These are phyloP conservation scores for Cryptoleucopteryx plumbea DNA, from an alignment of 2,113 vertebrate genomes.

Conservation along the genomic window DNA sequence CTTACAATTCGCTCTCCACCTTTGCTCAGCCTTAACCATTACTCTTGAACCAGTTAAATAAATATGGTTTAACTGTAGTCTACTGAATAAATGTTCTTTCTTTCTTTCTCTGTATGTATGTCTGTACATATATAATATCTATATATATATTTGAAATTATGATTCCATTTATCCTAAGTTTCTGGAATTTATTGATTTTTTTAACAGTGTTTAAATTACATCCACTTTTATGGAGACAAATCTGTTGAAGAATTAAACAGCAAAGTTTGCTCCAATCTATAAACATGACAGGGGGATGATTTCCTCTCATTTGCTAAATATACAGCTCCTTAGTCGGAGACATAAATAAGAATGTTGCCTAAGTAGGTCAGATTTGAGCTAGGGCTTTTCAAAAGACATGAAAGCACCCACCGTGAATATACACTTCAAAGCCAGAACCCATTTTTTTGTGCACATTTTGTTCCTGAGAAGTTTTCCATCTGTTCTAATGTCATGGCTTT, in stretches of 20 bases:
- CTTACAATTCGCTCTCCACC: neutral
- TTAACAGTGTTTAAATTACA: slow-evolving; percentile 70
- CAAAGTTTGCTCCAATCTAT: slow-evolving; percentile 67
- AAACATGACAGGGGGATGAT: slow-evolving; percentile 67
- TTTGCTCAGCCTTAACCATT: slow-evolving; percentile 27
- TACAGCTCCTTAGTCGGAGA: slow-evolving; percentile 69
- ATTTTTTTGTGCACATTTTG: slow-evolving; percentile 72
- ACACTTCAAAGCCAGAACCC: slow-evolving; percentile 74
- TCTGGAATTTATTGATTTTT: slow-evolving; percentile 66
- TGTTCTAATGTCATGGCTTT: slow-evolving; percentile 71
- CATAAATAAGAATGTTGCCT: slow-evolving; percentile 74
- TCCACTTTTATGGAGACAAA: slow-evolving; percentile 68
- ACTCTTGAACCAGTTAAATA: slow-evolving; percentile 42
- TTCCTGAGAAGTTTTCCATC: slow-evolving; percentile 76
- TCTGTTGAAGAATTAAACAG: slow-evolving; percentile 70
- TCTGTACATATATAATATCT: slow-evolving; percentile 33
- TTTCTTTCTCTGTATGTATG: slow-evolving; percentile 10
- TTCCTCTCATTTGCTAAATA: slow-evolving; percentile 75
- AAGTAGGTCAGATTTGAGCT: slow-evolving; percentile 79
- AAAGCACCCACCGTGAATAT: slow-evolving; percentile 72
- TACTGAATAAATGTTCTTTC: slow-evolving; percentile 28
- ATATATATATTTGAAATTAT: slow-evolving; percentile 32
- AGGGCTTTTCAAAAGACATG: slow-evolving; percentile 76
- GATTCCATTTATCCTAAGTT: slow-evolving; percentile 58
- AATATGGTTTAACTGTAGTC: neutral